Percentiles rank a stretch among this genome's conserved stretches.
Evolutionary conservation across 1,140 invertebrate species (phyloP).

Genomic region (Himalopsyche phryganea): DNA sequence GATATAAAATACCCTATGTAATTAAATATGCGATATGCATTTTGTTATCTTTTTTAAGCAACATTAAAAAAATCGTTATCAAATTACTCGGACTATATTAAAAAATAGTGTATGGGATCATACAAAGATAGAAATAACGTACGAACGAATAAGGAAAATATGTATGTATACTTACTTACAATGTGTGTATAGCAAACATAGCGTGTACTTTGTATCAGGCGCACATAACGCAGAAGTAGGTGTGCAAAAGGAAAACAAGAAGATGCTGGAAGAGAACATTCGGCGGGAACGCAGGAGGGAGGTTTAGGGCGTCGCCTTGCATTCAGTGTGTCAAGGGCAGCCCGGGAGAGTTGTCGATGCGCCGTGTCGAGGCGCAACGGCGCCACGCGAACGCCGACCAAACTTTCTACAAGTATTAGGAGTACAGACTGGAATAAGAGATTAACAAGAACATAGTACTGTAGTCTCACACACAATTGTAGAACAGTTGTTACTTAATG

Average conservation of each 20-base stretch:
- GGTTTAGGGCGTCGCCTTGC: background rate
- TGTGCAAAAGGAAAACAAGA: background rate
- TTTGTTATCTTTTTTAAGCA: too few species aligned
- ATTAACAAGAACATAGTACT: too few species aligned
- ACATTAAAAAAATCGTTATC: too few species aligned
- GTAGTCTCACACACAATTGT: too few species aligned
- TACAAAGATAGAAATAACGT: too few species aligned
- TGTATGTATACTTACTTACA: too few species aligned
- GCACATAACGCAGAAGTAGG: conserved; percentile 5
- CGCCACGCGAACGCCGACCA: background rate
- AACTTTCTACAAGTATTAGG: conserved; percentile 6
- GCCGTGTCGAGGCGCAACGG: background rate
- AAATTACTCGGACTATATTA: too few species aligned
- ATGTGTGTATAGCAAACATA: background rate
- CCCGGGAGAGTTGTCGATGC: conserved; percentile 2
- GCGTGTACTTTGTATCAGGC: background rate
- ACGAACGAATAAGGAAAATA: too few species aligned
- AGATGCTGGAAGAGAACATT: background rate
- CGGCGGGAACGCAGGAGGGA: conserved; percentile 1
- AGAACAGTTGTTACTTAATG: too few species aligned
- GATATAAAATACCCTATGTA: too few species aligned
- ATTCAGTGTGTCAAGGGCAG: conserved; percentile 17
- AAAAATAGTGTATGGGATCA: too few species aligned
- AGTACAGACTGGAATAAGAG: background rate
- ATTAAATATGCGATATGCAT: too few species aligned